Conservation (phyloP, 2,888 invertebrate species). For the Fissipunctia ypsillon region DNA sequence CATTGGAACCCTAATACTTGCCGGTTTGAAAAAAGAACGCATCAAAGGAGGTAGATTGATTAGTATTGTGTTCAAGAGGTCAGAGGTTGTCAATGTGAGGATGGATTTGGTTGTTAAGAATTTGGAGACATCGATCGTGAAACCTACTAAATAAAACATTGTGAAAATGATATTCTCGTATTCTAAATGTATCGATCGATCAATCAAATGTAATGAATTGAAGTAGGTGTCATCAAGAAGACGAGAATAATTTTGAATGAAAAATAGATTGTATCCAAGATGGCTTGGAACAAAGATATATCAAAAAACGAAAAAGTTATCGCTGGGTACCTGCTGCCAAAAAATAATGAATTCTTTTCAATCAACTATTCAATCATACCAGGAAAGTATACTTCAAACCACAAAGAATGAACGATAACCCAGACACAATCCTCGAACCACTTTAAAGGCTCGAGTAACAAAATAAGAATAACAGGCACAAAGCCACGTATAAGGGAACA, state of each 20-base stretch:
- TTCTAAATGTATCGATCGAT: neutral
- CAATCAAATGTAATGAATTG: neutral
- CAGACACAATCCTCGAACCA: slow-evolving; percentile 36
- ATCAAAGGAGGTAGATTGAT: slow-evolving; percentile 59
- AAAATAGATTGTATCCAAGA: neutral
- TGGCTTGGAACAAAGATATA: neutral
- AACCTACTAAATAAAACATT: neutral
- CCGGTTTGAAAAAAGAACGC: slow-evolving; percentile 39
- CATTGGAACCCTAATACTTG: slow-evolving; percentile 47
- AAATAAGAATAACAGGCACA: slow-evolving; percentile 57
- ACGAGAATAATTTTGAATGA: neutral
- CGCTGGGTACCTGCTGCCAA: neutral
- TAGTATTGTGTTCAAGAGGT: slow-evolving; percentile 38
- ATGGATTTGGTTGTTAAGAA: neutral
- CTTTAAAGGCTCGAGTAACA: slow-evolving; percentile 41
- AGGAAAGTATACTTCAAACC: slow-evolving; percentile 32
- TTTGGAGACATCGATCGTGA: no score
- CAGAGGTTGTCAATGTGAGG: slow-evolving; percentile 11
- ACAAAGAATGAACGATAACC: slow-evolving; percentile 58
- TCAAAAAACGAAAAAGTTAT: neutral
- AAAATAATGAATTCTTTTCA: neutral
- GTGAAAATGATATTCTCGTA: neutral
- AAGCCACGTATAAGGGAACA: slow-evolving; percentile 41
- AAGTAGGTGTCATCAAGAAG: neutral
- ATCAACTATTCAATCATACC: slow-evolving; percentile 4